A percentile compares a stretch with the other conserved stretches of the same genome.
Evolutionary conservation across 2,113 vertebrate species (phyloP).

Genomic region (Gorsachius goisagi): DNA sequence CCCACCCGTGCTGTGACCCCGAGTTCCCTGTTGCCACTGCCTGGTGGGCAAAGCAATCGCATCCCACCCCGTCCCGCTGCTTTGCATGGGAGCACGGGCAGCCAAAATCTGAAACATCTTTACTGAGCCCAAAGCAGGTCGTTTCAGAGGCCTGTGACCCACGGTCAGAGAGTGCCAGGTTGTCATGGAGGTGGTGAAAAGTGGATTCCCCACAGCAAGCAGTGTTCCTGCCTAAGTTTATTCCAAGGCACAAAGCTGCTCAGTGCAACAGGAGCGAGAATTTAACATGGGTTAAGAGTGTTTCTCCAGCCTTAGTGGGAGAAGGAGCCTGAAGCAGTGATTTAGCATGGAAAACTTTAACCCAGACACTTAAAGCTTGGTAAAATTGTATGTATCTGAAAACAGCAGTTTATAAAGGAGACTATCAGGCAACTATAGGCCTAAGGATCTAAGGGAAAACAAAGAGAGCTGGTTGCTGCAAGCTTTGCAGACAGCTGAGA

Average conservation of each 20-base stretch:
- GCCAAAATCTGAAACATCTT: not conserved
- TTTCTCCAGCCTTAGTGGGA: not conserved
- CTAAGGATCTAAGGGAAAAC: not conserved
- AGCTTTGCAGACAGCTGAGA: not conserved
- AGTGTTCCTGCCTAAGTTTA: not conserved
- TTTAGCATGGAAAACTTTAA: not conserved
- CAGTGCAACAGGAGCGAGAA: not conserved
- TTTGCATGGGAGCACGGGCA: accelerated
- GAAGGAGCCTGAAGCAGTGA: not conserved
- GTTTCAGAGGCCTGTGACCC: not conserved
- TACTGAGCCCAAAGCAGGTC: not conserved
- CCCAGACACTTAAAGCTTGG: not conserved
- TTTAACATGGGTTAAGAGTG: not conserved
- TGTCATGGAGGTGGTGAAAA: not conserved
- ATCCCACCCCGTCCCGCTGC: not conserved
- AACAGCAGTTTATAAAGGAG: not conserved
- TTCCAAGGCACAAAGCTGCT: not conserved
- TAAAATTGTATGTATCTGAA: not conserved
- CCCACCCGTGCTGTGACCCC: not conserved
- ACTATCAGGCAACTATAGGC: not conserved
- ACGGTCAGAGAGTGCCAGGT: accelerated
- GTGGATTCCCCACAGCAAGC: not conserved
- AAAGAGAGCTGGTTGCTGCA: not conserved
- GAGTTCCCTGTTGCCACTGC: constrained; percentile 31
- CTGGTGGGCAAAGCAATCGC: constrained; percentile 11